A percentile compares a stretch with the other conserved stretches of the same genome.
Evolutionary conservation across 2,797 vertebrate species (phyloP).

Genomic region (Enteromius afrohamiltoni): DNA sequence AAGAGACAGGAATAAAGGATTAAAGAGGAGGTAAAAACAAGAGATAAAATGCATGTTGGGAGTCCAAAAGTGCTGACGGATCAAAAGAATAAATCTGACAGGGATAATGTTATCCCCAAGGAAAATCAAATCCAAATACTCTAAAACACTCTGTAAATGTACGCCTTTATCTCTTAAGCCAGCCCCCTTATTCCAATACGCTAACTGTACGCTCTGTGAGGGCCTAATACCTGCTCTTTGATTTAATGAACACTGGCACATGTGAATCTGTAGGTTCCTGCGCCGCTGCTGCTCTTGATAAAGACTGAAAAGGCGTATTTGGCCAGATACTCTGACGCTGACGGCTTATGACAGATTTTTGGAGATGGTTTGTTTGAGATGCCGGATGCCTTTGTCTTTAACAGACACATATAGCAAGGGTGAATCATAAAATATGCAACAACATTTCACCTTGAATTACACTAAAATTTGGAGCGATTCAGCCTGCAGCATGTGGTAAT

Average conservation of each 20-base stretch:
- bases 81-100: slow-evolving; percentile 39
- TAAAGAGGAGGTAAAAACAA: slow-evolving; percentile 23
- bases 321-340: slow-evolving; percentile 1
- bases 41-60: slow-evolving; percentile 21
- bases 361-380: slow-evolving; percentile 34
- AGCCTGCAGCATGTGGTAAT: slow-evolving; percentile 15
- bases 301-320: slow-evolving; percentile 33
- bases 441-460: slow-evolving; percentile 42
- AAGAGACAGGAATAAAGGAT: slow-evolving; percentile 2
- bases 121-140: slow-evolving; percentile 48
- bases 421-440: slow-evolving; percentile 33
- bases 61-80: slow-evolving; percentile 44
- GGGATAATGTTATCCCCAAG: slow-evolving; percentile 33
- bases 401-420: slow-evolving; percentile 13
- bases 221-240: slow-evolving; percentile 14
- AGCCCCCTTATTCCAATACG: slow-evolving; percentile 17
- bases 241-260: slow-evolving; percentile 37
- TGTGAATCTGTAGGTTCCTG: slow-evolving; percentile 10
- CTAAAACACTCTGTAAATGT: slow-evolving; percentile 24
- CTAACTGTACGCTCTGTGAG: not conserved
- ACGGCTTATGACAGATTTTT: slow-evolving; percentile 36
- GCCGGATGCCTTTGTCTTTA: slow-evolving; percentile 7
- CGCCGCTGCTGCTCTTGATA: slow-evolving; percentile 7
- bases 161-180: slow-evolving; percentile 28
- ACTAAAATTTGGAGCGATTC: slow-evolving; percentile 8